phyloP scores from a whole-genome alignment of 2,113 vertebrate species.

The Anoura caudifer region DNA sequence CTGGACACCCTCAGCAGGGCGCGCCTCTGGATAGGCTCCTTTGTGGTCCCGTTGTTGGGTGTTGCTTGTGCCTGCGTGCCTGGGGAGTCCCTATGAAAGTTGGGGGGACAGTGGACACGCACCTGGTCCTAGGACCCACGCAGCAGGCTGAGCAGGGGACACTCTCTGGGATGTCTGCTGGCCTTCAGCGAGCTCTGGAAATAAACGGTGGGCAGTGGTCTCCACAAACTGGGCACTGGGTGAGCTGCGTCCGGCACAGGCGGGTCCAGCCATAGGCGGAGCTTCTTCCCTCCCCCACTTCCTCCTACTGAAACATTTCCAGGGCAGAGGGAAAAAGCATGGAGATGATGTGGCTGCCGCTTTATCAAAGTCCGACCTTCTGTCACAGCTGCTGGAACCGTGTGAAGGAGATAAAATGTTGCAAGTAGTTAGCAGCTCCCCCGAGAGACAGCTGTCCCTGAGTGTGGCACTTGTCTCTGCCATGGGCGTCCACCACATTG shows the following conservation, averaged over 20 bases:
- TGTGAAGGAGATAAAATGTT: neutral
- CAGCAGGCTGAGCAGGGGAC: fast-evolving
- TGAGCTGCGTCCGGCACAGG: neutral
- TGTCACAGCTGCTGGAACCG: fast-evolving
- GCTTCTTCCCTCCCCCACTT: fast-evolving
- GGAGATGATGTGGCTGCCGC: fast-evolving
- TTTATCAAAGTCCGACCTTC: neutral
- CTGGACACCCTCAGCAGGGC: neutral
- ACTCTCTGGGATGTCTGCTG: no score
- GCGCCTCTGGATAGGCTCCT: neutral
- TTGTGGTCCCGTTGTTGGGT: neutral
- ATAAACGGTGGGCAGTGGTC: fast-evolving
- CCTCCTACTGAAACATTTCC: neutral
- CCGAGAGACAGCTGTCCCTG: neutral
- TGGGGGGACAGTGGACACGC: neutral
- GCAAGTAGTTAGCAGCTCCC: fast-evolving
- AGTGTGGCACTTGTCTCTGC: neutral
- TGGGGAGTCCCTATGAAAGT: neutral
- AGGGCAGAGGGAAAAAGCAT: neutral
- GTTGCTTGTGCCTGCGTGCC: neutral
- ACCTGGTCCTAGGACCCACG: neutral
- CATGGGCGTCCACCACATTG: no score
- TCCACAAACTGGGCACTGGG: neutral
- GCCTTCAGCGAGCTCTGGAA: neutral
- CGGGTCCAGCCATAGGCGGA: fast-evolving